A percentile compares a stretch with the other conserved stretches of the same genome.
phyloP scores from a whole-genome alignment of 2,888 invertebrate species.

The Neoaliturus tenellus region DNA sequence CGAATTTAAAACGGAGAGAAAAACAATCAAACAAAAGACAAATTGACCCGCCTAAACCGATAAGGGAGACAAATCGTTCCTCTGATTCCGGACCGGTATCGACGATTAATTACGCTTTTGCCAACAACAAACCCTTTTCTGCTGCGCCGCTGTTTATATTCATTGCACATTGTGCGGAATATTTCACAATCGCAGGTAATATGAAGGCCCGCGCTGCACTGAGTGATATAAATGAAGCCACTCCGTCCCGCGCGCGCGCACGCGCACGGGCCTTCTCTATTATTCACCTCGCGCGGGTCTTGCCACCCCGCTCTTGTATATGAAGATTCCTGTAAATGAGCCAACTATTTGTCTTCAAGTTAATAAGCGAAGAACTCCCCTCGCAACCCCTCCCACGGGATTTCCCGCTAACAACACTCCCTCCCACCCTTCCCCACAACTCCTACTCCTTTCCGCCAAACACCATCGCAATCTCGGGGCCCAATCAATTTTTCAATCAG shows the following conservation, averaged over 20 bases:
- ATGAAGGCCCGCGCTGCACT: slow-evolving; percentile 6
- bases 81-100: background rate
- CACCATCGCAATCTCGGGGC: slow-evolving; percentile 45
- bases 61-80: background rate
- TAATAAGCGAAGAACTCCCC: slow-evolving; percentile 44
- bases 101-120: background rate
- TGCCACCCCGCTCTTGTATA: slow-evolving; percentile 11
- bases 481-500: slow-evolving; percentile 53
- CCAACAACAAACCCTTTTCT: background rate
- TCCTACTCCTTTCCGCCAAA: background rate
- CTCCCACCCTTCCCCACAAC: background rate
- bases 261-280: background rate
- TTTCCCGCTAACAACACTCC: background rate
- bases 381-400: background rate
- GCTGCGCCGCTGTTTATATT: background rate
- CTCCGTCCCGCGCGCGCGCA: slow-evolving; percentile 5
- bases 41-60: slow-evolving; percentile 7
- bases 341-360: slow-evolving; percentile 53
- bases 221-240: slow-evolving; percentile 15
- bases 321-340: slow-evolving; percentile 47
- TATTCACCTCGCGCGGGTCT: background rate
- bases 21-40: slow-evolving; percentile 34
- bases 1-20: slow-evolving; percentile 16
- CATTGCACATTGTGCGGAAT: slow-evolving; percentile 8
- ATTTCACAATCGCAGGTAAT: slow-evolving; percentile 22